Evolutionary conservation across 2,888 invertebrate species (phyloP).

Genomic region (Drosophila silvestris): DNA sequence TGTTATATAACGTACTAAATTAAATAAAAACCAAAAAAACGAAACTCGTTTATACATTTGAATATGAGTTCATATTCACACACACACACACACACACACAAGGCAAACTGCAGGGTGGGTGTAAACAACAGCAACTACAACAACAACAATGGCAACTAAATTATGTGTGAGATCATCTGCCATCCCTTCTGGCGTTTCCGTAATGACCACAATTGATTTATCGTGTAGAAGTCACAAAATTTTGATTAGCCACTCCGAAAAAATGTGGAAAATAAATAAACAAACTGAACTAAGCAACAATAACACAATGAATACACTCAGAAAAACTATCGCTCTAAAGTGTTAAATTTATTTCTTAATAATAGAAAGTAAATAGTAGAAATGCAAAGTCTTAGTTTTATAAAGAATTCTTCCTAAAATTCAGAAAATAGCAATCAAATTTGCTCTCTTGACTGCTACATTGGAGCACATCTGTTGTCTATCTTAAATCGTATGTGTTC

Average conservation of each 20-base stretch:
- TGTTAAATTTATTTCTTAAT: neutral
- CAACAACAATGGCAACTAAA: constrained; percentile 19
- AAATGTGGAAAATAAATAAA: constrained; percentile 4
- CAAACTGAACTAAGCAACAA: neutral
- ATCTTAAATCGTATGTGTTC: neutral
- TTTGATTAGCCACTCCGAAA: constrained; percentile 18
- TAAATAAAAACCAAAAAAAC: constrained; percentile 8
- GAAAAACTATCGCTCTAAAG: neutral
- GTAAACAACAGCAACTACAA: constrained; percentile 19
- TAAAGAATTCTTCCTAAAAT: neutral
- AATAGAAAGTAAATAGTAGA: neutral
- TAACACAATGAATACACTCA: neutral
- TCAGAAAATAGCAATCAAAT: neutral
- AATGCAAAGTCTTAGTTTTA: neutral
- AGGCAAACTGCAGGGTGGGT: constrained; percentile 44
- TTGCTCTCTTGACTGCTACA: neutral
- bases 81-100: constrained; percentile 6
- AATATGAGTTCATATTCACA: constrained; percentile 16
- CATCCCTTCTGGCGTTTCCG: constrained; percentile 27
- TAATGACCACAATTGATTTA: constrained; percentile 59
- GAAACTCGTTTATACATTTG: constrained; percentile 26
- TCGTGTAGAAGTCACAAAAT: constrained; percentile 27
- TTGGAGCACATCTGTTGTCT: neutral
- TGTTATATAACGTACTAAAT: constrained; percentile 12
- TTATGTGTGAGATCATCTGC: constrained; percentile 67